These are phyloP conservation scores for Schizaphis graminum DNA, from an alignment of 2,888 invertebrate species.

Conservation along the genomic window DNA sequence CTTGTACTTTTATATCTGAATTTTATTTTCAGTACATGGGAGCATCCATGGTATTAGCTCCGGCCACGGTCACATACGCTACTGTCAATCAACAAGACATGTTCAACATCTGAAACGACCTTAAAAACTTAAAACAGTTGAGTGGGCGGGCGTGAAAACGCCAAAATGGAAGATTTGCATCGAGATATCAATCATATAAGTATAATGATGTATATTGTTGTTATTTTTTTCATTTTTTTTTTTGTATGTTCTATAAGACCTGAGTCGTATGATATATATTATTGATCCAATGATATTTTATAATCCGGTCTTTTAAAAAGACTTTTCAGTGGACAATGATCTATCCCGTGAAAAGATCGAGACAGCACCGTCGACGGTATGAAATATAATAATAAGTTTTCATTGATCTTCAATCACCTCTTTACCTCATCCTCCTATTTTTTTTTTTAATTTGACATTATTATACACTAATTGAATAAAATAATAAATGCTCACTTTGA, in stretches of 20 bases:
- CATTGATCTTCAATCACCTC: neutral
- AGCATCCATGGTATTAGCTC: slow-evolving; percentile 70
- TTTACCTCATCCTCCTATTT: neutral
- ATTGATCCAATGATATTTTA: neutral
- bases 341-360: neutral
- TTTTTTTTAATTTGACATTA: neutral
- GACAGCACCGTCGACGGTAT: neutral
- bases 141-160: neutral
- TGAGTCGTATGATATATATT: neutral
- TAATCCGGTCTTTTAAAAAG: neutral
- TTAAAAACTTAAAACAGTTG: neutral
- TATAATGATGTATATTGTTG: neutral
- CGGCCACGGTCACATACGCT: slow-evolving; percentile 74
- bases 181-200: slow-evolving; percentile 29
- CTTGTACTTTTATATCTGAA: neutral
- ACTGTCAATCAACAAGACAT: slow-evolving; percentile 79
- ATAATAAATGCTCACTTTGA: slow-evolving; percentile 26
- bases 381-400: neutral
- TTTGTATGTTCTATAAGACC: neutral
- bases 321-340: neutral
- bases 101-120: slow-evolving; percentile 76
- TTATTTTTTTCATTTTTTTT: neutral
- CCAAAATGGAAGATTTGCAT: slow-evolving; percentile 1
- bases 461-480: slow-evolving; percentile 7
- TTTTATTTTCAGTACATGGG: slow-evolving; percentile 69